These are phyloP conservation scores for Dasypogon diadema DNA, from an alignment of 2,888 invertebrate genomes.

Conservation along the genomic window DNA sequence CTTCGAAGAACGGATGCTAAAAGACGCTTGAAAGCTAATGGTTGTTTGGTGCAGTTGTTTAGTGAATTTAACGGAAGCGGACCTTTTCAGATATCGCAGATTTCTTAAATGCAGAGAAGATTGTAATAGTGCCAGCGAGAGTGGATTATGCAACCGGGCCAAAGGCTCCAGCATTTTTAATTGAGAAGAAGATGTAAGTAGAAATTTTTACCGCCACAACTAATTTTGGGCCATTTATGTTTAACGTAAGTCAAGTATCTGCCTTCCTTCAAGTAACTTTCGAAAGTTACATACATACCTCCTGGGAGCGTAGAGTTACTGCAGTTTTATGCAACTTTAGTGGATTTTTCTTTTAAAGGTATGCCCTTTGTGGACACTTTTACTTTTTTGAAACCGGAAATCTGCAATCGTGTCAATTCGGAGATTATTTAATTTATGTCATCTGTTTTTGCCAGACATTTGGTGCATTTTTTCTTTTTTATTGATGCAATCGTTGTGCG, in stretches of 20 bases:
- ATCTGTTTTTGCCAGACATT: neutral
- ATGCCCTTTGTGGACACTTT: slow-evolving; percentile 13
- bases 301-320: slow-evolving; percentile 9
- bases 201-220: neutral
- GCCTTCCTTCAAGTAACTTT: neutral
- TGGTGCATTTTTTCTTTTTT: neutral
- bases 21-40: neutral
- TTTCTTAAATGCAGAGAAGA: slow-evolving; percentile 17
- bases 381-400: slow-evolving; percentile 31
- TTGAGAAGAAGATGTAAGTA: slow-evolving; percentile 23
- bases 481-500: too few species aligned
- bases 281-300: slow-evolving; percentile 16
- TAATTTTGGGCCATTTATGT: neutral
- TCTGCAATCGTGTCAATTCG: neutral
- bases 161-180: neutral
- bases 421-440: slow-evolving; percentile 22
- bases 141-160: slow-evolving; percentile 26
- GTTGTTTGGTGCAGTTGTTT: slow-evolving; percentile 14
- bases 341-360: neutral
- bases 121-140: slow-evolving; percentile 10
- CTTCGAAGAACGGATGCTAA: slow-evolving; percentile 8
- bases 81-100: neutral
- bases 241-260: too few species aligned
- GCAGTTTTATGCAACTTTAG: slow-evolving; percentile 31
- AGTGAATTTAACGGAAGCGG: neutral